Base-by-base conservation (phyloP, 2,797 vertebrate genomes). In the Odontamblyopus lacepedii region DNA sequence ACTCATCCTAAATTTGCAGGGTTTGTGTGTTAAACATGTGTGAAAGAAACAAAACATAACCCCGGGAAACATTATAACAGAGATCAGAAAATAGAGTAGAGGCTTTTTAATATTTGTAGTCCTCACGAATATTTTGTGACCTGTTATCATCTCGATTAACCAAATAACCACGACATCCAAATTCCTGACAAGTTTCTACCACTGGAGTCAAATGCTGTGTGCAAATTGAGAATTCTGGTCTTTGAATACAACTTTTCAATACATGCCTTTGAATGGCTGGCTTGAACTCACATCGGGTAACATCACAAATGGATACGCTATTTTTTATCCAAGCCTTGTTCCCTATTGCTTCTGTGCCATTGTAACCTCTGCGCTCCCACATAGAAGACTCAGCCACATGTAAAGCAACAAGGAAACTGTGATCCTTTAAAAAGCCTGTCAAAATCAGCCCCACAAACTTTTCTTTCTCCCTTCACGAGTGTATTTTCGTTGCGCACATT, bases 401-500 rank as follows among this genome's bases (percentile, higher is more conserved):
- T 74, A 84, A 80, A 85, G 78, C 80, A 77, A 76, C 78, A 83
- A 68, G 67, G 68, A 38, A 23, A 69, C 80, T 86, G 68, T 89
- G 79, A 87, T 89, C 85, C 30, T 63, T 76, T 78, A 67, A 86
- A 86, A 83, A 80, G 74, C 78, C 71, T 86, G 63, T 81, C 68
- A 81, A 80, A 88, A 89, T 81, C 76, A 83, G 78, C 56, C 50
- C 55, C 73, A 72, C 67, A 67, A 81, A 83, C 83, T 73, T 86
- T 73, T 75, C 72, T 74, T 72, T 12, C 63, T 19, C 63, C 75
- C 77, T 83, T 88, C 74, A 85, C 74, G 70, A 74, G 63, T 55
- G 70, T 78, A 66, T 76, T 84, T 76, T 82, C 82, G 88, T 80
- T 74, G 67, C 86, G 76, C 62, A 73, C 75, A 89, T 91, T 89